phyloP scores from a whole-genome alignment of 1,140 invertebrate genomes.

The Sarcophaga bullata region DNA sequence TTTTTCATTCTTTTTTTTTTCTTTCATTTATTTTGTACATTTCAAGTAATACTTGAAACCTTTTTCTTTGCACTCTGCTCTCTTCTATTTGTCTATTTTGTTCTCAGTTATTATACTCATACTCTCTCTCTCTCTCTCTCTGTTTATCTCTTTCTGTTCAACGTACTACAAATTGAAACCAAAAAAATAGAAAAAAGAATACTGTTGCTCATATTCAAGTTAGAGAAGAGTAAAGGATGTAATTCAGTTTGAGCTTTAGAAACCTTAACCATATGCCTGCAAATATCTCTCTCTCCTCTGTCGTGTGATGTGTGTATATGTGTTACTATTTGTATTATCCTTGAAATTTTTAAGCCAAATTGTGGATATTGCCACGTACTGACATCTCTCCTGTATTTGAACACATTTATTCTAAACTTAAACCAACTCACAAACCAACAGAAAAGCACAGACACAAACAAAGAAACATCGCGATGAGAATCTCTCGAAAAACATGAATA shows the following conservation, averaged over 20 bases:
- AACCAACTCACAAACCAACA: too few species aligned
- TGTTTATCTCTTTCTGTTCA: background rate
- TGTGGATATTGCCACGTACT: background rate
- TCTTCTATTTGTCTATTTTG: background rate
- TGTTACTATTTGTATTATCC: background rate
- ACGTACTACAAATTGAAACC: background rate
- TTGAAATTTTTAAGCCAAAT: background rate
- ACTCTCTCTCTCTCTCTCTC: background rate
- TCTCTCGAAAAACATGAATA: background rate
- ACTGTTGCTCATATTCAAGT: background rate
- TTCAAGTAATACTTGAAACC: constrained; percentile 28
- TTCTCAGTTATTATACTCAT: too few species aligned
- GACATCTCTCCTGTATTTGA: background rate
- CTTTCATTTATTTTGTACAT: constrained; percentile 29
- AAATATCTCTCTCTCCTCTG: background rate
- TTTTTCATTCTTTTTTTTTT: constrained; percentile 21
- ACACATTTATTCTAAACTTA: too few species aligned
- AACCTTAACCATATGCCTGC: background rate
- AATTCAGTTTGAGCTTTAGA: background rate
- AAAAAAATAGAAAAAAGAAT: background rate
- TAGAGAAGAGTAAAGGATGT: background rate
- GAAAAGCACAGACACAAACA: background rate
- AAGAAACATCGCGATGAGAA: background rate
- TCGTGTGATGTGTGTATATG: background rate
- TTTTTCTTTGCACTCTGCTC: background rate